These are phyloP conservation scores for Brachyalestes nurse DNA, from an alignment of 2,797 vertebrate genomes.

Conservation along the genomic window DNA sequence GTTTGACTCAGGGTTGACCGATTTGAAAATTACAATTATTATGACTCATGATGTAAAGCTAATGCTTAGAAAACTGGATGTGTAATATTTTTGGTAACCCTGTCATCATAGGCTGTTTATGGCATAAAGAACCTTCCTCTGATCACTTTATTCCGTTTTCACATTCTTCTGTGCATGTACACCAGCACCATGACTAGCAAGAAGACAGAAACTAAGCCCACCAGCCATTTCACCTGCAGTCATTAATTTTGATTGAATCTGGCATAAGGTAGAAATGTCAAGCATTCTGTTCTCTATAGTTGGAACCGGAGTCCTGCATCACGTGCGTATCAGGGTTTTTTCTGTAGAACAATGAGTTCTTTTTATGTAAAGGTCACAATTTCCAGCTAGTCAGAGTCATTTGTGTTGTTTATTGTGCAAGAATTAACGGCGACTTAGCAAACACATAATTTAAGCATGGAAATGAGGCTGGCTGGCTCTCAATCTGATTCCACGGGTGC, in stretches of 20 bases:
- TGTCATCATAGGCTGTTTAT: too few species aligned
- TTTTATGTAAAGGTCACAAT: conserved; percentile 68
- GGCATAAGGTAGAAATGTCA: conserved; percentile 19
- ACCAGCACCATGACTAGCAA: neutral
- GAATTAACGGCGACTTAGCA: conserved; percentile 70
- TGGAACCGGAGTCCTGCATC: conserved; percentile 54
- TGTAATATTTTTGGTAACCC: too few species aligned
- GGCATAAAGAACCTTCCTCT: neutral
- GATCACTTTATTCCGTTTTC: neutral
- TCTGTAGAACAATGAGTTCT: conserved; percentile 70
- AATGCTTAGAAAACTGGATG: too few species aligned
- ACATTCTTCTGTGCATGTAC: neutral
- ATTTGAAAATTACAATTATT: too few species aligned
- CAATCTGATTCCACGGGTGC: conserved; percentile 14
- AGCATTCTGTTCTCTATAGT: conserved; percentile 17
- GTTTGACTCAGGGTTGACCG: too few species aligned
- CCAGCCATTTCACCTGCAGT: neutral
- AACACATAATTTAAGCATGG: conserved; percentile 45
- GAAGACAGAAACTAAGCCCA: neutral
- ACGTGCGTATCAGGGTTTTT: conserved; percentile 54
- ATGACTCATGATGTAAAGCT: too few species aligned
- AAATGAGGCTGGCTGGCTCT: conserved; percentile 37
- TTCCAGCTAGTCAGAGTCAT: conserved; percentile 58
- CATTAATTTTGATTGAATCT: conserved; percentile 15
- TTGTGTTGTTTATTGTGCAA: conserved; percentile 63